Evolutionary conservation across 2,797 vertebrate genomes (phyloP).

Genomic region (Allobates femoralis): DNA sequence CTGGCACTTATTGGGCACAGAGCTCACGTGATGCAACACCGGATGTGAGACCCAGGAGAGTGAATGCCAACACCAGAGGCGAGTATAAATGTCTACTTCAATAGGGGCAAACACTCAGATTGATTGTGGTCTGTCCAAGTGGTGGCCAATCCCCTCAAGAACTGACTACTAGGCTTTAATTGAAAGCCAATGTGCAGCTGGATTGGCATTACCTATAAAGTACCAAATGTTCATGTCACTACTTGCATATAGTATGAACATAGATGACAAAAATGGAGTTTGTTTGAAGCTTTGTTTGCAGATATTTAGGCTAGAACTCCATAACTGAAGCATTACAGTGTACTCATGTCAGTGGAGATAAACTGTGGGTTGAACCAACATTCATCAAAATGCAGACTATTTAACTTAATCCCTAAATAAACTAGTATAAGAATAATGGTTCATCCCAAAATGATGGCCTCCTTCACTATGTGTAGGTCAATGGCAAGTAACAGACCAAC

Average conservation of each 20-base stretch:
- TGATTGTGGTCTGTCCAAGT: too few species aligned
- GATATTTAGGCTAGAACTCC: constrained; percentile 41
- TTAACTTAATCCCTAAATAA: not conserved
- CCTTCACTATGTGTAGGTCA: not conserved
- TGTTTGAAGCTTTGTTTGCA: not conserved
- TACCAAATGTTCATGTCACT: not conserved
- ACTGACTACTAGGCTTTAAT: not conserved
- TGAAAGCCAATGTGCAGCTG: not conserved
- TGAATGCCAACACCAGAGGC: too few species aligned
- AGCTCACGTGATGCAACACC: too few species aligned
- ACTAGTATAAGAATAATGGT: not conserved
- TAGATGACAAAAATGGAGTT: not conserved
- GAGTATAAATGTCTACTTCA: too few species aligned
- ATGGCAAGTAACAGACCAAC: constrained; percentile 1
- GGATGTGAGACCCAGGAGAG: too few species aligned
- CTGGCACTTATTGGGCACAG: too few species aligned
- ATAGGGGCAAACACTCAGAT: too few species aligned
- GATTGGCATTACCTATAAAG: not conserved
- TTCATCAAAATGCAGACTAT: not conserved
- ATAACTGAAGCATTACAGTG: constrained; percentile 30
- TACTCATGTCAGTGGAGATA: constrained; percentile 1
- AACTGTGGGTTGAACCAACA: constrained; percentile 1
- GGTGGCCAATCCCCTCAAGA: too few species aligned
- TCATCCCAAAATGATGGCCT: not conserved
- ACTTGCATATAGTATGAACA: not conserved